Conservation (phyloP, 2,797 vertebrate genomes). For the Ctenosaura bakeri region DNA sequence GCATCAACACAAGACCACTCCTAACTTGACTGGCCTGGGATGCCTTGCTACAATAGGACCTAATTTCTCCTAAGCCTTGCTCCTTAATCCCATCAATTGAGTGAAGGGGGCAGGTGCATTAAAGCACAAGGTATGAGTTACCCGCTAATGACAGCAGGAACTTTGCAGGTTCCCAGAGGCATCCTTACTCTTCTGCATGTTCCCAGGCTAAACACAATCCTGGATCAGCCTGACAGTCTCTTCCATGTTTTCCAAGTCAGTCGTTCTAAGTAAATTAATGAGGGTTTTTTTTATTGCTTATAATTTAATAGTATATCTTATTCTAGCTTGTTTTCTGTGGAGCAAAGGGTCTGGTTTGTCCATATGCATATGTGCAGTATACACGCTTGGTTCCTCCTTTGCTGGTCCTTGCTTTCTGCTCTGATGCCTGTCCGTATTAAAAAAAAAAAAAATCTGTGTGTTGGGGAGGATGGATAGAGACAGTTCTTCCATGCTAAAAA, state of each 20-base stretch:
- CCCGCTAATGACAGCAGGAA: not conserved
- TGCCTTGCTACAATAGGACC: not conserved
- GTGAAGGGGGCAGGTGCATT: not conserved
- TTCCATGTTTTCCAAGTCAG: not conserved
- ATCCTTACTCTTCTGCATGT: not conserved
- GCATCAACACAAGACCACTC: not conserved
- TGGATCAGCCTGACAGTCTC: not conserved
- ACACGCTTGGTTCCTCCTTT: not conserved
- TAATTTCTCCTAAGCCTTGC: not conserved
- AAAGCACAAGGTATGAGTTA: not conserved
- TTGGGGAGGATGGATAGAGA: not conserved
- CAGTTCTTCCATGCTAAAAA: conserved; percentile 28
- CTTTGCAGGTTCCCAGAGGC: not conserved
- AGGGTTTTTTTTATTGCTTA: not conserved
- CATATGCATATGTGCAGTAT: not conserved
- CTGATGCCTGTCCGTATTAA: not conserved
- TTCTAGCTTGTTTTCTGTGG: not conserved
- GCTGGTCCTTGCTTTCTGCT: not conserved
- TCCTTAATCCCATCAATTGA: not conserved
- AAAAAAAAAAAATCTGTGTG: not conserved
- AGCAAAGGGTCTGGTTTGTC: not conserved
- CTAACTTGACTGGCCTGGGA: not conserved
- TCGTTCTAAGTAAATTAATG: not conserved
- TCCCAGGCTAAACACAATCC: not conserved
- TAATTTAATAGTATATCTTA: not conserved